phyloP scores from a whole-genome alignment of 2,113 vertebrate genomes.

The Lota lota region DNA sequence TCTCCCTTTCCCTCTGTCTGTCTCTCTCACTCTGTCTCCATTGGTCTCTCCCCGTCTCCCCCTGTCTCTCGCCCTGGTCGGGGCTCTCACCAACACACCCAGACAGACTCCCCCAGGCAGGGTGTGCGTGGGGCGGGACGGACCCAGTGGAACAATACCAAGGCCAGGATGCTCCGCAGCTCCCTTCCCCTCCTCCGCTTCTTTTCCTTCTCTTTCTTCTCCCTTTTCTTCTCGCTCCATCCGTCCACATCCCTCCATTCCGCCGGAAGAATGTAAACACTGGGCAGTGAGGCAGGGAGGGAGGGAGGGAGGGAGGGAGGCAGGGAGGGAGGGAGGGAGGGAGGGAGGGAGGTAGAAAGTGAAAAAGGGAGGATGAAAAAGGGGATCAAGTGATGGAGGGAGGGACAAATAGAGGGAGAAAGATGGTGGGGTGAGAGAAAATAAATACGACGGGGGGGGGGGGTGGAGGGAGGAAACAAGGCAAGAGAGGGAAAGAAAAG shows the following conservation, averaged over 20 bases:
- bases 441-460: too few relatives aligned
- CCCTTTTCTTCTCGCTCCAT: constrained; percentile 49
- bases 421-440: too few relatives aligned
- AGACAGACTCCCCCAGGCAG: constrained; percentile 47
- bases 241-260: constrained; percentile 66
- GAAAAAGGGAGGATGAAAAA: too few relatives aligned
- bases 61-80: too few relatives aligned
- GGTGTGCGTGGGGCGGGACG: constrained; percentile 64
- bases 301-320: constrained; percentile 24
- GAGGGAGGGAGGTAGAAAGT: too few relatives aligned
- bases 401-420: not conserved
- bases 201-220: constrained; percentile 68
- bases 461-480: too few relatives aligned
- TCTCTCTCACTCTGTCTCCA: too few relatives aligned
- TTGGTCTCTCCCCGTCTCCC: too few relatives aligned
- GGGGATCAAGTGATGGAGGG: too few relatives aligned
- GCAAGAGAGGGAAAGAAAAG: too few relatives aligned
- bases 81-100: too few relatives aligned
- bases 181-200: constrained; percentile 75
- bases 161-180: constrained; percentile 84
- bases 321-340: constrained; percentile 31
- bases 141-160: constrained; percentile 77
- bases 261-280: constrained; percentile 64
- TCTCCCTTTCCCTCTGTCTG: too few relatives aligned
- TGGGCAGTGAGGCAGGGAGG: constrained; percentile 37